A percentile compares a stretch with the other conserved stretches of the same genome.
phyloP scores from a whole-genome alignment of 2,797 vertebrate species.

The Taeniopygia guttata region DNA sequence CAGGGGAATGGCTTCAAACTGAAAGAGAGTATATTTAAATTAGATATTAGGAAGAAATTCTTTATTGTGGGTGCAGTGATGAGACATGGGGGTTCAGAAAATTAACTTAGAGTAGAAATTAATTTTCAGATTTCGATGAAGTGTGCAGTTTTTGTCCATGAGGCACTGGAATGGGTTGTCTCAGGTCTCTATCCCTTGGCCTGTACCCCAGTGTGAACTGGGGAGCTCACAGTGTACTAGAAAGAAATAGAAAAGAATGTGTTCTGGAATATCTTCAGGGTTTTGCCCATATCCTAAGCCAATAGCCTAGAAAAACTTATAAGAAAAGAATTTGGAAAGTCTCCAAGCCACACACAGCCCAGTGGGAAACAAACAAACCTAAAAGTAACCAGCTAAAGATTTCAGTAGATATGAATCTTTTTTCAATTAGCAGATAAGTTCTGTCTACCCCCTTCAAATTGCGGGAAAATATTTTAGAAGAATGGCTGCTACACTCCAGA shows the following conservation, averaged over 20 bases:
- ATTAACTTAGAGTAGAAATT: neutral
- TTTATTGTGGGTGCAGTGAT: neutral
- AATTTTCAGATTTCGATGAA: neutral
- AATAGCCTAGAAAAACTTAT: slow-evolving; percentile 14
- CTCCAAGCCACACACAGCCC: slow-evolving; percentile 8
- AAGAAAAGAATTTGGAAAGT: slow-evolving; percentile 5
- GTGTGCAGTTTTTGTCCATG: neutral
- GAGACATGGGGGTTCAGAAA: neutral
- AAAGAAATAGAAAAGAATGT: neutral
- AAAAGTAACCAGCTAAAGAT: slow-evolving; percentile 34
- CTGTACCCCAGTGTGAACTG: neutral
- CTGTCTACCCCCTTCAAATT: neutral
- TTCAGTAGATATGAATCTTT: slow-evolving; percentile 4
- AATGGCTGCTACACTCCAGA: neutral
- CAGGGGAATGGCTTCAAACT: neutral
- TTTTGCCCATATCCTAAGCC: neutral
- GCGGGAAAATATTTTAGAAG: neutral
- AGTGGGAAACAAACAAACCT: slow-evolving; percentile 10
- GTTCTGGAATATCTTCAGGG: neutral
- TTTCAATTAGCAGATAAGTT: slow-evolving; percentile 7
- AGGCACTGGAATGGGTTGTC: neutral
- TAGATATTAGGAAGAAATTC: neutral
- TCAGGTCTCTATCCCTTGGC: neutral
- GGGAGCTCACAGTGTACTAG: neutral
- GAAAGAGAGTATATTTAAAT: neutral